A percentile compares a stretch with the other conserved stretches of the same genome.
phyloP scores from a whole-genome alignment of 2,797 vertebrate genomes.

The Pseudochaenichthys georgianus region DNA sequence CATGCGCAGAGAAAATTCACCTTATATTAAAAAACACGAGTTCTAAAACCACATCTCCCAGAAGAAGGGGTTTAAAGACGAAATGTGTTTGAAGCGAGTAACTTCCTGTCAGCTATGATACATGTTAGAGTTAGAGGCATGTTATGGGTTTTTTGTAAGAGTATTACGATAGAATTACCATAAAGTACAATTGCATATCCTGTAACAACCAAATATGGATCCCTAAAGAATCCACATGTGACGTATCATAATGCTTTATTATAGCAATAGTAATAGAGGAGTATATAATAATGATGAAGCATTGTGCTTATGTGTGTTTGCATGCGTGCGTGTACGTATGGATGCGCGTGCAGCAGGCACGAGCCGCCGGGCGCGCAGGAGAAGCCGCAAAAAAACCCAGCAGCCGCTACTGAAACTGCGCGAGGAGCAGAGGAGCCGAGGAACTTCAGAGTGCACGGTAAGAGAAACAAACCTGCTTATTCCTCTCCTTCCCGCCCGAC shows the following conservation, averaged over 20 bases:
- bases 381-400: conserved; percentile 64
- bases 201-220: neutral
- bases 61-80: neutral
- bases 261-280: no score
- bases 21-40: neutral
- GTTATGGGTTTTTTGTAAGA: no score
- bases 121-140: neutral
- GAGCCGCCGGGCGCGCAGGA: conserved; percentile 84
- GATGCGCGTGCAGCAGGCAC: conserved; percentile 80
- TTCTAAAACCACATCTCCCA: neutral
- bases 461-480: conserved; percentile 39
- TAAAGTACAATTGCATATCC: neutral
- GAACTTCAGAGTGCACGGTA: conserved; percentile 71
- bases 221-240: neutral
- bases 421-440: conserved; percentile 59
- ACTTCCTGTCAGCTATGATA: no score
- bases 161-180: neutral
- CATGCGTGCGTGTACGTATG: conserved; percentile 10
- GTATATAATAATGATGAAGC: neutral
- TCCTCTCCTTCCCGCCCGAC: neutral
- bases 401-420: conserved; percentile 57
- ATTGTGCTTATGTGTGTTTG: neutral
- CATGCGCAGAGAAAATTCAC: conserved; percentile 1
- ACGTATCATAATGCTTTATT: neutral
- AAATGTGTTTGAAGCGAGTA: neutral